Evolutionary conservation across 2,113 vertebrate genomes (phyloP).

Genomic region (Aphelocoma coerulescens): DNA sequence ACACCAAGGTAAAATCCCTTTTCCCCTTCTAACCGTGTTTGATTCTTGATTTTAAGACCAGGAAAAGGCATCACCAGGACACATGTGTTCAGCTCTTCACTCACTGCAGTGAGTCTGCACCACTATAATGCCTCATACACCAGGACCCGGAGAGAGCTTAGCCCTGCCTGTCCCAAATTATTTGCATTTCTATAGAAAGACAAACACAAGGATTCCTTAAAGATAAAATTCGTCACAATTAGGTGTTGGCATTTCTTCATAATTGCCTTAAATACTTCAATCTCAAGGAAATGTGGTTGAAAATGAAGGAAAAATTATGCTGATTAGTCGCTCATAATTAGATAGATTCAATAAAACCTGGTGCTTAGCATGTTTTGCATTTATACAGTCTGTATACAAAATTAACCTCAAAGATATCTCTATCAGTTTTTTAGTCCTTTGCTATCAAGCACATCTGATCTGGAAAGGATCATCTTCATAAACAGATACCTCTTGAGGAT

Average conservation of each 20-base stretch:
- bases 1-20: too few species aligned
- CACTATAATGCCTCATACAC: neutral
- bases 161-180: neutral
- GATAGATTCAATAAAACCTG: constrained; percentile 43
- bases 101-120: neutral
- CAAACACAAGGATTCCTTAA: neutral
- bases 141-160: neutral
- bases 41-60: too few species aligned
- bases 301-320: constrained; percentile 35
- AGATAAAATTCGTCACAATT: neutral
- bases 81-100: neutral
- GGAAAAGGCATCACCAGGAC: neutral
- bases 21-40: too few species aligned
- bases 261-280: constrained; percentile 32
- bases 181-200: neutral
- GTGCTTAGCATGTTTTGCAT: constrained; percentile 12
- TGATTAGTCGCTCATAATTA: constrained; percentile 34
- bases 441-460: neutral
- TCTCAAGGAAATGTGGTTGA: constrained; percentile 14
- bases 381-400: neutral
- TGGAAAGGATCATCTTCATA: neutral
- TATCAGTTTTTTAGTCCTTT: neutral
- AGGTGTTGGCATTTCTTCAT: neutral
- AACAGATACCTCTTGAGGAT: neutral
- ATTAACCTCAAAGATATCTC: constrained; percentile 4